These are phyloP conservation scores for Xanthorhoe designata DNA, from an alignment of 2,888 invertebrate species.

Conservation along the genomic window DNA sequence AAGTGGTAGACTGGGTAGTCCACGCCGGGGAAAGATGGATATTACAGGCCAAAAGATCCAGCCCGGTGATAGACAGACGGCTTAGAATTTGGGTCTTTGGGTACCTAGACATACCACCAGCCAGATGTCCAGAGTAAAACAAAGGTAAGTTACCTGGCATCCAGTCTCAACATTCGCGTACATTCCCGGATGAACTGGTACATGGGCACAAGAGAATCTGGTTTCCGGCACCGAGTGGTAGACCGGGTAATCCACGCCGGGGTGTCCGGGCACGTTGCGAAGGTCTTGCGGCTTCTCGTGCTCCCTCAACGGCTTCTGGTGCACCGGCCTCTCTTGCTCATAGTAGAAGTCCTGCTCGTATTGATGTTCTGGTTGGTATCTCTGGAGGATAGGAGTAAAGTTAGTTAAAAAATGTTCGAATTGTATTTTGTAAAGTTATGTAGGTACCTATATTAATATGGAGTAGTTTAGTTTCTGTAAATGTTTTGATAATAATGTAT, in stretches of 20 bases:
- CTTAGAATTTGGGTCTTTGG: no score
- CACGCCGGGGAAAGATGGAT: no score
- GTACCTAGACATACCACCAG: no score
- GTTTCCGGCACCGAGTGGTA: constrained; percentile 92
- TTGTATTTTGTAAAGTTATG: no score
- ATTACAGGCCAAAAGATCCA: no score
- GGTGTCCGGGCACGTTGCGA: constrained; percentile 91
- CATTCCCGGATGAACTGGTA: constrained; percentile 93
- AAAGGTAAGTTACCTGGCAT: constrained; percentile 87
- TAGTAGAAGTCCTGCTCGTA: constrained; percentile 69
- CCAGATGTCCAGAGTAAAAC: no score
- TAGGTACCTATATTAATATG: no score
- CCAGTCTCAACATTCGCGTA: constrained; percentile 96
- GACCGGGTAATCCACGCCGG: constrained; percentile 93
- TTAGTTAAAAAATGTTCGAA: no score
- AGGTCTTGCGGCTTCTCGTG: constrained; percentile 90
- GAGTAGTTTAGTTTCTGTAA: no score
- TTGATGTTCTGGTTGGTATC: constrained; percentile 68
- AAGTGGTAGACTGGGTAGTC: no score
- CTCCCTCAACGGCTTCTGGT: constrained; percentile 78
- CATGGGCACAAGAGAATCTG: constrained; percentile 91
- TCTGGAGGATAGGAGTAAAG: constrained; percentile 49
- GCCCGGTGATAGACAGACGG: no score
- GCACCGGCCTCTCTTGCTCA: constrained; percentile 67
- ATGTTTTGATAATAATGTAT: no score